These are phyloP conservation scores for Chionis minor DNA, from an alignment of 2,113 vertebrate genomes.

Conservation along the genomic window DNA sequence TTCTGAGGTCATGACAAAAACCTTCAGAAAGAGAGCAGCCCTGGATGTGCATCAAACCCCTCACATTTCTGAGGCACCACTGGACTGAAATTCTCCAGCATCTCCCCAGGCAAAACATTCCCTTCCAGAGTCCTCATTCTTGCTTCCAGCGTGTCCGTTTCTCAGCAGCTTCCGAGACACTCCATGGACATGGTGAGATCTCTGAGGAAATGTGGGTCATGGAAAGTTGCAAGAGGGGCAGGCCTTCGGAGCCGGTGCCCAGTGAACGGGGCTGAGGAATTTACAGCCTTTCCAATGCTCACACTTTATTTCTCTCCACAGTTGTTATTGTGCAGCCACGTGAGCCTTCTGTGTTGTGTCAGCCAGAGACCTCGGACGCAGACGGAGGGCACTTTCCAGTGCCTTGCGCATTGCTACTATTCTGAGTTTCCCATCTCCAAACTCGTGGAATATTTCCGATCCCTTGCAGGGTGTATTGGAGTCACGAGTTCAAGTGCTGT, in stretches of 20 bases:
- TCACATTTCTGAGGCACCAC: background rate
- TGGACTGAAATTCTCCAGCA: background rate
- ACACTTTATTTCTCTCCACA: background rate
- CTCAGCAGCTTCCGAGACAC: background rate
- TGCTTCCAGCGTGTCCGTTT: background rate
- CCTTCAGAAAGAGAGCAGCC: background rate
- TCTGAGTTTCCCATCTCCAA: background rate
- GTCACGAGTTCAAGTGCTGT: background rate
- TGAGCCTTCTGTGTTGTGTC: slow-evolving; percentile 15
- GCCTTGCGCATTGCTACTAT: background rate
- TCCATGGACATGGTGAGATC: fast-evolving
- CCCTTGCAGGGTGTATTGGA: background rate
- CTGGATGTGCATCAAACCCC: background rate
- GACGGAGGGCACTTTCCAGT: background rate
- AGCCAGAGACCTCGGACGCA: background rate
- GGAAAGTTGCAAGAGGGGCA: background rate
- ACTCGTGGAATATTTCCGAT: background rate
- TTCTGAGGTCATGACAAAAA: background rate
- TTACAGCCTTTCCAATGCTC: slow-evolving; percentile 15
- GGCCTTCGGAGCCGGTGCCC: background rate
- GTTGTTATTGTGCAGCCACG: background rate
- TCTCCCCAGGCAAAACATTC: background rate
- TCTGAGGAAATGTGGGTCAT: background rate
- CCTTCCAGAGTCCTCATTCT: background rate
- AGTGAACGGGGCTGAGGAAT: background rate